Evolutionary conservation across 2,888 invertebrate species (phyloP).

Genomic region (Parascotia fuliginaria): DNA sequence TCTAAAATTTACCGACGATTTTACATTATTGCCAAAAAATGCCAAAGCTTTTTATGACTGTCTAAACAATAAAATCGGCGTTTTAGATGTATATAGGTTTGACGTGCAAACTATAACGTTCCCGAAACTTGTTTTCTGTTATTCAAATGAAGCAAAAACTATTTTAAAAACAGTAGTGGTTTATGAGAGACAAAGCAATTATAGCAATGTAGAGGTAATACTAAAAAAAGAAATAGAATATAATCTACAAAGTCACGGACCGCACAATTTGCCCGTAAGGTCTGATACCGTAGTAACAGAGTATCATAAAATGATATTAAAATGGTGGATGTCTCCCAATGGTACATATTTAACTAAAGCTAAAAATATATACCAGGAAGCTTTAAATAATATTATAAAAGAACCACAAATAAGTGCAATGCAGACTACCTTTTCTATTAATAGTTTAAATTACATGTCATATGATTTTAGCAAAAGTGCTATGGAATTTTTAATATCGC

Average conservation of each 20-base stretch:
- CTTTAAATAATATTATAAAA: slow-evolving; percentile 7
- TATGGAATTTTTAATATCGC: neutral
- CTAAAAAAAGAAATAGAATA: slow-evolving; percentile 13
- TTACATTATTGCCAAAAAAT: neutral
- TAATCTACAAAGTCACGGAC: neutral
- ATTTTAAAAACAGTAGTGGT: slow-evolving; percentile 24
- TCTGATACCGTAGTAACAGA: slow-evolving; percentile 7
- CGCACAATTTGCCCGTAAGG: neutral
- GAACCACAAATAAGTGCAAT: slow-evolving; percentile 5
- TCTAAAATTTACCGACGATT: slow-evolving; percentile 10
- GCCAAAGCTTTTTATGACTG: slow-evolving; percentile 4
- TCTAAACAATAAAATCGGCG: neutral
- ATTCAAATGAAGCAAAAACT: neutral
- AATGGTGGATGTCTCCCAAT: slow-evolving; percentile 16
- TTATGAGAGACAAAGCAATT: slow-evolving; percentile 21
- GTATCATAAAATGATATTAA: slow-evolving; percentile 20
- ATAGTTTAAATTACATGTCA: neutral
- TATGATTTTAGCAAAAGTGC: neutral
- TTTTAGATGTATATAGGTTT: slow-evolving; percentile 15
- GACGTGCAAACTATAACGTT: slow-evolving; percentile 13
- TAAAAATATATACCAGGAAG: slow-evolving; percentile 9
- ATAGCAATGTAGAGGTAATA: slow-evolving; percentile 7
- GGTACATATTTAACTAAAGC: neutral
- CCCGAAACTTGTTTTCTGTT: slow-evolving; percentile 16
- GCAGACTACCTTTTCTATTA: neutral